These are phyloP conservation scores for Lytechinus pictus DNA, from an alignment of 35 echinoderm and acorn worm genomes.

Conservation along the genomic window DNA sequence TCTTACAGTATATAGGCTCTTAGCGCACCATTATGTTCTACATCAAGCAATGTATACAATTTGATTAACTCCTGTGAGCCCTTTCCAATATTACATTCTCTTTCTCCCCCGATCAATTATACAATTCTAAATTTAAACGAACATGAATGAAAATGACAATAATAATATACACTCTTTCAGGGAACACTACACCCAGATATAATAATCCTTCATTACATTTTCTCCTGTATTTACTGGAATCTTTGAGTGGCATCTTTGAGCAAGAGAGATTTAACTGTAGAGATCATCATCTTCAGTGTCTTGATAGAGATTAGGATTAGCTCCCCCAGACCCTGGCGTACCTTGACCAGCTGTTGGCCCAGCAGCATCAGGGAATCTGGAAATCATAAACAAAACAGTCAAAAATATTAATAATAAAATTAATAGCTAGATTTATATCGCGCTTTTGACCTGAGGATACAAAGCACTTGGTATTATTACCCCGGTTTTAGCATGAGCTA, in stretches of 20 bases:
- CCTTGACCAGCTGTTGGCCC: background rate
- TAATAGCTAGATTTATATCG: too few relatives aligned
- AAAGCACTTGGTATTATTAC: too few relatives aligned
- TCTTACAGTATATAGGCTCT: background rate
- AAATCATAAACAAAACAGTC: background rate
- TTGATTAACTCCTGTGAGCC: background rate
- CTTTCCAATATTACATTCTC: background rate
- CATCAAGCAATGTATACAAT: background rate
- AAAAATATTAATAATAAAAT: too few relatives aligned
- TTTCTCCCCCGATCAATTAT: background rate
- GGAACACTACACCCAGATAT: background rate
- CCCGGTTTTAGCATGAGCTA: too few relatives aligned
- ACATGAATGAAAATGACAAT: background rate
- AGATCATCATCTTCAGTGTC: conserved; percentile 46
- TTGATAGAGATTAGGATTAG: background rate
- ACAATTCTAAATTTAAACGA: background rate
- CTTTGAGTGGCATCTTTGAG: background rate
- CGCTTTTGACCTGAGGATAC: too few relatives aligned
- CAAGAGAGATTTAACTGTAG: background rate
- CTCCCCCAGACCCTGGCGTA: conserved; percentile 36
- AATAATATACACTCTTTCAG: background rate
- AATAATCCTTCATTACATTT: background rate
- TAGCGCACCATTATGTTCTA: background rate
- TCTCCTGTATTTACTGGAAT: background rate
- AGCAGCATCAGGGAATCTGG: conserved; percentile 22